Evolutionary conservation across 2,797 vertebrate species (phyloP).

Genomic region (Alfaro cultratus): DNA sequence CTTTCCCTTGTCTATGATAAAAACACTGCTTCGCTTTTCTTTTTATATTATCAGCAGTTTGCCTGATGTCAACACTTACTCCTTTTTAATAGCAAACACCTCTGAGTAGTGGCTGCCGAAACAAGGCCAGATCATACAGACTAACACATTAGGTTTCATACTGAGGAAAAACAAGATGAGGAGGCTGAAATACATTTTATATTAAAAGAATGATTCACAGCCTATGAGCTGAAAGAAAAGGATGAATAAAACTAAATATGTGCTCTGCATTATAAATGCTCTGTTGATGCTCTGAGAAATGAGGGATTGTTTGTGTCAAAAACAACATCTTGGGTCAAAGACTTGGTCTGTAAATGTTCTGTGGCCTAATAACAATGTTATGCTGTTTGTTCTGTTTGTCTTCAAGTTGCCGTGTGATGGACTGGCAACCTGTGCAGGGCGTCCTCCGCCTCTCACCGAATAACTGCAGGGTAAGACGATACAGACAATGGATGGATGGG

Average conservation of each 20-base stretch:
- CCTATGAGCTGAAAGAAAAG: background rate
- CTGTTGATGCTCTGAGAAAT: background rate
- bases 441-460: too few relatives aligned
- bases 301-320: background rate
- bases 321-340: too few relatives aligned
- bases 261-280: background rate
- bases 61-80: background rate
- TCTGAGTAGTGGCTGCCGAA: background rate
- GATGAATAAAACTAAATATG: background rate
- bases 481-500: too few relatives aligned
- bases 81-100: background rate
- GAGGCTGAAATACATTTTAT: background rate
- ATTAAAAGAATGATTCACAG: background rate
- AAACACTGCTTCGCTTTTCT: background rate
- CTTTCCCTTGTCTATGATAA: background rate
- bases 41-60: background rate
- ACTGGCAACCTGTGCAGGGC: too few relatives aligned
- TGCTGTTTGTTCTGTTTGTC: too few relatives aligned
- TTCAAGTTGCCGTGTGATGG: too few relatives aligned
- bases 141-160: background rate
- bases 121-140: background rate
- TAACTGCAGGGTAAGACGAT: too few relatives aligned
- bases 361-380: too few relatives aligned
- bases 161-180: background rate
- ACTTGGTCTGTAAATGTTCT: background rate